A percentile compares a stretch with the other conserved stretches of the same genome.
Evolutionary conservation across 2,797 vertebrate species (phyloP).

Genomic region (Leptatherina wallacei): DNA sequence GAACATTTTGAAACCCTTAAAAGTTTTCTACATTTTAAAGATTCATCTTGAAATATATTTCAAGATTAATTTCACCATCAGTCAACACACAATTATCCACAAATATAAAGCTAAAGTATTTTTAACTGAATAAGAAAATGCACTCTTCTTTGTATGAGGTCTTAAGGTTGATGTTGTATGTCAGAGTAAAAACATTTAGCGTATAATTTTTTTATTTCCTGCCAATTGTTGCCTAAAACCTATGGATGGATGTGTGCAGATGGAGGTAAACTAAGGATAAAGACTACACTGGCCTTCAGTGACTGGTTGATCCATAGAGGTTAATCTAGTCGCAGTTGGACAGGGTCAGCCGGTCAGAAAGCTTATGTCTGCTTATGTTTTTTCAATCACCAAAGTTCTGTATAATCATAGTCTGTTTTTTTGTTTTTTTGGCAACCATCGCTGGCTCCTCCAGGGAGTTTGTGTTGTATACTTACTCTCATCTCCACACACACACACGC

Average conservation of each 20-base stretch:
- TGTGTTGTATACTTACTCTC: slow-evolving; percentile 88
- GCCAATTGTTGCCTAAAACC: neutral
- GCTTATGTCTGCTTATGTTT: slow-evolving; percentile 4
- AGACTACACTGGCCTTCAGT: neutral
- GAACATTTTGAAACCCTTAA: too few species aligned
- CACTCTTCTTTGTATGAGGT: too few species aligned
- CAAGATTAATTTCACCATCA: too few species aligned
- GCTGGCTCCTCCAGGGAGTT: neutral
- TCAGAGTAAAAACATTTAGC: too few species aligned
- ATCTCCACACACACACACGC: slow-evolving; percentile 94
- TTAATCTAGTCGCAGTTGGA: neutral
- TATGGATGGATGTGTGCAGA: neutral
- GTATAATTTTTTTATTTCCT: neutral
- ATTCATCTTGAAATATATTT: neutral
- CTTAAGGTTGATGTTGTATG: too few species aligned
- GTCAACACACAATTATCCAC: neutral
- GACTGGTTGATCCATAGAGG: slow-evolving; percentile 14
- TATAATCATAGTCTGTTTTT: neutral
- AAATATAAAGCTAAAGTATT: too few species aligned
- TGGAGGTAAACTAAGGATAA: slow-evolving; percentile 2
- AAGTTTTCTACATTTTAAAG: neutral
- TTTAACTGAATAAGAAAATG: neutral
- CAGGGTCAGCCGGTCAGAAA: slow-evolving; percentile 10
- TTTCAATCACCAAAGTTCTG: too few species aligned
- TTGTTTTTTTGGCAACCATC: neutral